phyloP scores from a whole-genome alignment of 1,140 invertebrate species.

The Rhynchophorus ferrugineus region DNA sequence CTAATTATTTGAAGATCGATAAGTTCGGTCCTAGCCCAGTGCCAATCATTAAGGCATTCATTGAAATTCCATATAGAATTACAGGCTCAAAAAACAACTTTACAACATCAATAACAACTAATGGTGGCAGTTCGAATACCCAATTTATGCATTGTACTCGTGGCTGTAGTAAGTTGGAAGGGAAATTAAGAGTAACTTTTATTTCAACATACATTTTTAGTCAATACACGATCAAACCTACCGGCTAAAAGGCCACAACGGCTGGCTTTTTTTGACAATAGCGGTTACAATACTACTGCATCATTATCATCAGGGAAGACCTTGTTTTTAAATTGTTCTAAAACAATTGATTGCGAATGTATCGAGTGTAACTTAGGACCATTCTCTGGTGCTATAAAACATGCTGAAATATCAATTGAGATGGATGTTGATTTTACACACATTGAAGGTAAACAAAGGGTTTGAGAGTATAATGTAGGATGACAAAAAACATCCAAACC shows the following conservation, averaged over 20 bases:
- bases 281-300: no score
- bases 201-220: no score
- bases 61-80: constrained; percentile 6
- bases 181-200: no score
- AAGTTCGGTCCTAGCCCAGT: constrained; percentile 42
- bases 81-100: background rate
- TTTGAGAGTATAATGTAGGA: no score
- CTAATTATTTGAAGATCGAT: constrained; percentile 31
- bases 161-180: background rate
- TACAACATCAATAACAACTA: background rate
- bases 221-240: no score
- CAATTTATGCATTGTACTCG: background rate
- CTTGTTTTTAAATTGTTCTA: constrained; percentile 2
- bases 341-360: constrained; percentile 3
- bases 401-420: constrained; percentile 8
- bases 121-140: no score
- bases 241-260: no score
- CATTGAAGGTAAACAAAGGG: background rate
- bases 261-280: no score
- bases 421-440: background rate
- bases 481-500: no score
- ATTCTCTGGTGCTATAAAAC: constrained; percentile 1
- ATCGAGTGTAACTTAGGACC: constrained; percentile 5
- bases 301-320: no score
- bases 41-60: background rate